A percentile compares a stretch with the other conserved stretches of the same genome.
phyloP scores from a whole-genome alignment of 2,113 vertebrate genomes.

The Speoplatyrhinus poulsoni region DNA sequence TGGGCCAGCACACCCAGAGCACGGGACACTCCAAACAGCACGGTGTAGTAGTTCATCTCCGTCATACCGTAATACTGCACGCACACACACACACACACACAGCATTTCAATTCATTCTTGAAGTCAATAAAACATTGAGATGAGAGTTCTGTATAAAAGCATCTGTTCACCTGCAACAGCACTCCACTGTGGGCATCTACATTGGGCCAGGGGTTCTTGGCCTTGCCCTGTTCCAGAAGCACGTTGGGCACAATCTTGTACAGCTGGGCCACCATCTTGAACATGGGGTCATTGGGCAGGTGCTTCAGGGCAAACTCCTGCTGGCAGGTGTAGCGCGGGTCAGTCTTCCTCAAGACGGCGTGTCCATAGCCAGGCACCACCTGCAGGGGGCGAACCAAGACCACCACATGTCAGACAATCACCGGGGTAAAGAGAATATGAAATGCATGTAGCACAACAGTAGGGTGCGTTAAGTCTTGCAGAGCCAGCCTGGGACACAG shows the following conservation, averaged over 20 bases:
- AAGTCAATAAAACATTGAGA: neutral
- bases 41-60: slow-evolving; percentile 99
- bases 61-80: slow-evolving; percentile 93
- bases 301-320: slow-evolving; percentile 94
- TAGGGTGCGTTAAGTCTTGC: too few species aligned
- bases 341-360: slow-evolving; percentile 92
- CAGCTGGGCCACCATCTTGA: slow-evolving; percentile 92
- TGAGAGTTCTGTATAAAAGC: neutral
- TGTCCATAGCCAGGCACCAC: slow-evolving; percentile 94
- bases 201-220: slow-evolving; percentile 98
- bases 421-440: neutral
- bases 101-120: neutral
- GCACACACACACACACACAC: neutral
- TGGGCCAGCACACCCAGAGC: slow-evolving; percentile 91
- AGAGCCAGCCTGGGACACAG: too few species aligned
- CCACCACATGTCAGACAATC: neutral
- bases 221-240: slow-evolving; percentile 95
- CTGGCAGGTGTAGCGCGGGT: slow-evolving; percentile 92
- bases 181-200: slow-evolving; percentile 97
- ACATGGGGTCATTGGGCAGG: slow-evolving; percentile 91
- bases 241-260: slow-evolving; percentile 96
- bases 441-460: too few species aligned
- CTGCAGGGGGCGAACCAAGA: slow-evolving; percentile 53
- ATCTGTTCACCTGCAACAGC: slow-evolving; percentile 86
- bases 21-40: slow-evolving; percentile 93